Percentiles rank a stretch among this genome's conserved stretches.
phyloP scores from a whole-genome alignment of 2,113 vertebrate species.

The Sus scrofa region T2T-Sscrofa CM000822.6:32337501-32338000 shows the following conservation, averaged over 20 bases:
- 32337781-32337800: not conserved
- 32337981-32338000: too few species aligned
- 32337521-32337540: not conserved
- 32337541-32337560: conserved; percentile 1
- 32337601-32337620: not conserved
- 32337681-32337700: not conserved
- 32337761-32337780: not conserved
- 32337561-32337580: not conserved
- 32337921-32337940: too few species aligned
- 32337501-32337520: not conserved
- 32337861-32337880: not conserved
- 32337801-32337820: not conserved
- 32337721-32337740: not conserved
- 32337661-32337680: not conserved
- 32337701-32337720: not conserved
- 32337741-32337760: not conserved
- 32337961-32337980: too few species aligned
- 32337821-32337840: not conserved
- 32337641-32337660: not conserved
- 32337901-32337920: too few species aligned
- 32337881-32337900: not conserved
- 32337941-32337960: too few species aligned
- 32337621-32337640: not conserved
- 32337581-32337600: not conserved
- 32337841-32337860: not conserved